Conservation (phyloP, 2,888 invertebrate species). For the Psylliodes chrysocephalus region DNA sequence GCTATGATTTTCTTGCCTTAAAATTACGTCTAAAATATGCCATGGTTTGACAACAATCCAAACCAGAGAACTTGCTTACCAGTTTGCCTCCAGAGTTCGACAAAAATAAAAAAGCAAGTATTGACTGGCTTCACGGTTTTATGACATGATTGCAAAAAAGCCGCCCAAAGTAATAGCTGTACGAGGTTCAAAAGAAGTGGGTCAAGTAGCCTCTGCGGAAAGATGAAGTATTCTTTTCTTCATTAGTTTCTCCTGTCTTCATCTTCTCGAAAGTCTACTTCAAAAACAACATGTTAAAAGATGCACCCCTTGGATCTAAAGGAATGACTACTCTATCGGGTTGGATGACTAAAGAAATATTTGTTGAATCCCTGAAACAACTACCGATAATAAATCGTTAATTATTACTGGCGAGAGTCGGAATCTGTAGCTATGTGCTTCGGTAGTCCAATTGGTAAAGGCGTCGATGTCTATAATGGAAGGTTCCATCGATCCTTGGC, state of each 20-base stretch:
- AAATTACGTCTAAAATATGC: no score
- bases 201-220: constrained; percentile 29
- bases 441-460: no score
- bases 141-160: constrained; percentile 36
- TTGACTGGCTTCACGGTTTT: no score
- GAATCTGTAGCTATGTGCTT: no score
- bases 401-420: no score
- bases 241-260: constrained; percentile 26
- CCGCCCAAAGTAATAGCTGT: constrained; percentile 39
- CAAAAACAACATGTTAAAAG: constrained; percentile 35
- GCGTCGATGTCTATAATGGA: no score
- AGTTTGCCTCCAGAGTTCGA: neutral
- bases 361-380: constrained; percentile 30
- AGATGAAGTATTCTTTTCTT: constrained; percentile 32
- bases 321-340: constrained; percentile 30
- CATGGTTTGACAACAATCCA: no score
- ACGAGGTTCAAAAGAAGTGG: no score
- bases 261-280: constrained; percentile 28
- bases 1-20: constrained; percentile 12
- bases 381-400: constrained; percentile 20
- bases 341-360: constrained; percentile 36
- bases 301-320: constrained; percentile 20
- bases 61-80: neutral
- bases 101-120: no score
- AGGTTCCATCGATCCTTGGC: no score